phyloP scores from a whole-genome alignment of 1,140 invertebrate genomes.

The Drosophila nigromelanica region DNA sequence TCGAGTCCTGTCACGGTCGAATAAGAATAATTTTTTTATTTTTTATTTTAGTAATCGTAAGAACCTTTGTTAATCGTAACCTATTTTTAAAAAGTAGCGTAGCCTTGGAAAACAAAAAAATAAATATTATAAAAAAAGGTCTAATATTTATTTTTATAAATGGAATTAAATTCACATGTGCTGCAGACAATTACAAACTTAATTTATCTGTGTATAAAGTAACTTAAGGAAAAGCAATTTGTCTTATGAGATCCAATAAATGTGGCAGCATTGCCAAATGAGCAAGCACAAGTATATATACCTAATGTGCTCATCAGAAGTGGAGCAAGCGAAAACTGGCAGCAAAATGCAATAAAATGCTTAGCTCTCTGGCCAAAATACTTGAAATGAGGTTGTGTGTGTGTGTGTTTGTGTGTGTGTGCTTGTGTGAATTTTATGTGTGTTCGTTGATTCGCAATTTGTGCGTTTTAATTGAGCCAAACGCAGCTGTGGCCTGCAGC shows the following conservation, averaged over 20 bases:
- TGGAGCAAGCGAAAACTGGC: slow-evolving; percentile 22
- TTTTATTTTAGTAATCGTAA: not conserved
- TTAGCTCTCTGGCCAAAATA: slow-evolving; percentile 28
- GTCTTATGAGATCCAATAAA: slow-evolving; percentile 23
- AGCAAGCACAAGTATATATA: not conserved
- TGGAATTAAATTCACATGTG: not conserved
- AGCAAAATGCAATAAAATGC: slow-evolving; percentile 54
- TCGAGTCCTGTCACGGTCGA: slow-evolving; percentile 94
- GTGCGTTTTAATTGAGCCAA: slow-evolving; percentile 69
- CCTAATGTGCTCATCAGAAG: slow-evolving; percentile 1
- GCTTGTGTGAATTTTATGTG: slow-evolving; percentile 22
- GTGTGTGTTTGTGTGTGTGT: slow-evolving; percentile 1
- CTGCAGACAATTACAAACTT: not conserved
- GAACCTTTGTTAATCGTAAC: too few species aligned
- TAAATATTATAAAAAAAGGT: too few species aligned
- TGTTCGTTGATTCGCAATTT: slow-evolving; percentile 61
- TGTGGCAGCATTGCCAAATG: slow-evolving; percentile 2
- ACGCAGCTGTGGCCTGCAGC: slow-evolving; percentile 57
- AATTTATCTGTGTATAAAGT: not conserved
- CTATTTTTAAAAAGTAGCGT: too few species aligned
- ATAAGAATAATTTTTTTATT: slow-evolving; percentile 11
- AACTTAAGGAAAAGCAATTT: slow-evolving; percentile 10
- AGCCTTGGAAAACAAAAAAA: too few species aligned
- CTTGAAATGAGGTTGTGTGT: slow-evolving; percentile 17
- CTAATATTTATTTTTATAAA: not conserved